Evolutionary conservation across 2,888 invertebrate species (phyloP), one percentile per base, ranked within the genome.

Genomic region (Caenorhabditis sp.): DNA sequence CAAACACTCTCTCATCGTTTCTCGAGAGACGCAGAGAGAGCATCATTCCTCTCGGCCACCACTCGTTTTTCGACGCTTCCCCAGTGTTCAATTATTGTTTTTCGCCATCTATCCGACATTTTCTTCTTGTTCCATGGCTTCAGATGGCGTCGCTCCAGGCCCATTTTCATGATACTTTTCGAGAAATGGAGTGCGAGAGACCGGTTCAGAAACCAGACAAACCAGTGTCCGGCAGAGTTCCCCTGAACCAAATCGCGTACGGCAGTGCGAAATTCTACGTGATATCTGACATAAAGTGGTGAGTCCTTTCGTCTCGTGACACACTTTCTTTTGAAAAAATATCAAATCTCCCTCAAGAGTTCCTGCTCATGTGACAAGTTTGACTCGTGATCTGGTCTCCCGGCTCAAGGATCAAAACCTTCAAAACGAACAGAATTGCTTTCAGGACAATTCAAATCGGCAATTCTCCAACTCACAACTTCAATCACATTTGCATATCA

Each of bases 11-110:
- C 28, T 51, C 9, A 0, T 37, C n/a, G 1, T 15, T 35, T 32
- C 26, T 24, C 22, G 6, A 20, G 58, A 58, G 68, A 69, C 68
- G 68, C 56, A 58, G 68, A 58, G 68, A 58, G 68, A n/a, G n/a
- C 67, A 44, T 44, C 67, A 28, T n/a, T 18, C 18, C 15, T 35
- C 26, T 24, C 24, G 50, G 24, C 32, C 32, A 44, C 51, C 50
- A 44, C 51, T 51, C 64, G 26, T 26, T 51, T 51, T 64, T 44
- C 64, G 20, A 50, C 22, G 51, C 35, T n/a, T 28, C 9, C 15
- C 47, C 44, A 40, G 60, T 60, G 60, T 40, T 20, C 24, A 40
- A 40, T 60, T 40, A 40, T 35, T 40, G 24, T 22, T 40, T 40
- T 60, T 15, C 40, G 11, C 22, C 24, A 26, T 47, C 47, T n/a